A percentile compares a stretch with the other conserved stretches of the same genome.
These are phyloP conservation scores for Agonum fuliginosum DNA, from an alignment of 2,888 invertebrate genomes.

Conservation along the genomic window DNA sequence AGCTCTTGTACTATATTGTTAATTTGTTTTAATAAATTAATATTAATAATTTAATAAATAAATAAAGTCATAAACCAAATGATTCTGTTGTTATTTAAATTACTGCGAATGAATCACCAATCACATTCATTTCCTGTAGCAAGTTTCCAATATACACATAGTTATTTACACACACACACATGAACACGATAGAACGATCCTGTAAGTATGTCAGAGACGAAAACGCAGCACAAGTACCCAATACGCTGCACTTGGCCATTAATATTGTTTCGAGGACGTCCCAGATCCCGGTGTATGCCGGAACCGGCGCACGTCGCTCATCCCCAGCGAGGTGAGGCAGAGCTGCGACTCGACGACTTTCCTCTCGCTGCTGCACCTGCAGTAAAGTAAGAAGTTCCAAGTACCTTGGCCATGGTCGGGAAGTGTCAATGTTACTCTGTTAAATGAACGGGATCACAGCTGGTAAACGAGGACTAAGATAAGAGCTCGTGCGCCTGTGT, in stretches of 20 bases:
- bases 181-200: neutral
- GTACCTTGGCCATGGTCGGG: neutral
- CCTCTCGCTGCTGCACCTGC: conserved; percentile 4
- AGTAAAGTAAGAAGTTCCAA: too few species aligned
- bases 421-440: neutral
- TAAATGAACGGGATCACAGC: conserved; percentile 58
- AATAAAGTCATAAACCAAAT: conserved; percentile 56
- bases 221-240: neutral
- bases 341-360: too few species aligned
- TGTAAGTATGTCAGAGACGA: conserved; percentile 55
- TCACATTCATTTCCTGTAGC: conserved; percentile 37
- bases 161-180: conserved; percentile 12
- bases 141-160: too few species aligned
- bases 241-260: conserved; percentile 28
- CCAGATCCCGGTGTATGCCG: conserved; percentile 52
- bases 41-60: conserved; percentile 56
- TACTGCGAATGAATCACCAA: neutral
- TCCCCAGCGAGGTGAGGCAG: too few species aligned
- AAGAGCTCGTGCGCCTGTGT: conserved; percentile 7
- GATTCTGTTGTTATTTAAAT: conserved; percentile 8
- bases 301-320: conserved; percentile 14
- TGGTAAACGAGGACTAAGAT: conserved; percentile 53
- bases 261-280: conserved; percentile 59
- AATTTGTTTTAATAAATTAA: conserved; percentile 57
- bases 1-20: conserved; percentile 60